phyloP scores from a whole-genome alignment of 2,888 invertebrate genomes.

The Pyrgus malvae region DNA sequence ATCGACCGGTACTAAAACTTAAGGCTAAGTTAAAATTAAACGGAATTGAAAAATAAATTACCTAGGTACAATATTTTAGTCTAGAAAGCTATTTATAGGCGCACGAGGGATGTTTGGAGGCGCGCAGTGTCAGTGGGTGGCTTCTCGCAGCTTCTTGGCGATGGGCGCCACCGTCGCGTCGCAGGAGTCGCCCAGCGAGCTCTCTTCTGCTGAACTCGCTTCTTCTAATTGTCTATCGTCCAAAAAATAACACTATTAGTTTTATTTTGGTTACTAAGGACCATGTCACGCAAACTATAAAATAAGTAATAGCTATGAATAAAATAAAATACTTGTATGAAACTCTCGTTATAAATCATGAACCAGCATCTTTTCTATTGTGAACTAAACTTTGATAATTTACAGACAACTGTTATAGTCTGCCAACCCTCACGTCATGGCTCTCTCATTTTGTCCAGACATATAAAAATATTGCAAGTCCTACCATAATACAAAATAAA shows the following conservation, averaged over 20 bases:
- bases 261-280: not conserved
- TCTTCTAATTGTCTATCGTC: conserved; percentile 72
- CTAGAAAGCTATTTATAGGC: conserved; percentile 79
- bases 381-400: too few relatives aligned
- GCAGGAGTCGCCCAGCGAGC: conserved; percentile 71
- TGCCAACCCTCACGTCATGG: too few relatives aligned
- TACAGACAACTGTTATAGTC: too few relatives aligned
- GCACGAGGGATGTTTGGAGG: conserved; percentile 65
- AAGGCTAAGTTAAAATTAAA: conserved; percentile 80
- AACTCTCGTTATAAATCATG: too few relatives aligned
- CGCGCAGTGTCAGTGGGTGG: conserved; percentile 75
- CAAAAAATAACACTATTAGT: not conserved
- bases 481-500: too few relatives aligned
- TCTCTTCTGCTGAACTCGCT: conserved; percentile 79
- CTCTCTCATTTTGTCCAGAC: too few relatives aligned
- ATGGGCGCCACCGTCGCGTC: conserved; percentile 59
- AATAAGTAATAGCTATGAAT: too few relatives aligned
- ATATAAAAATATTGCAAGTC: too few relatives aligned
- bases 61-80: conserved; percentile 82
- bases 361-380: too few relatives aligned
- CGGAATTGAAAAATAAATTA: conserved; percentile 83
- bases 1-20: conserved; percentile 79
- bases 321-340: too few relatives aligned
- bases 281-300: too few relatives aligned
- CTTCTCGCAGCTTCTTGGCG: conserved; percentile 74